phyloP scores from a whole-genome alignment of 2,888 invertebrate species.

The Alloplasta piceator region DNA sequence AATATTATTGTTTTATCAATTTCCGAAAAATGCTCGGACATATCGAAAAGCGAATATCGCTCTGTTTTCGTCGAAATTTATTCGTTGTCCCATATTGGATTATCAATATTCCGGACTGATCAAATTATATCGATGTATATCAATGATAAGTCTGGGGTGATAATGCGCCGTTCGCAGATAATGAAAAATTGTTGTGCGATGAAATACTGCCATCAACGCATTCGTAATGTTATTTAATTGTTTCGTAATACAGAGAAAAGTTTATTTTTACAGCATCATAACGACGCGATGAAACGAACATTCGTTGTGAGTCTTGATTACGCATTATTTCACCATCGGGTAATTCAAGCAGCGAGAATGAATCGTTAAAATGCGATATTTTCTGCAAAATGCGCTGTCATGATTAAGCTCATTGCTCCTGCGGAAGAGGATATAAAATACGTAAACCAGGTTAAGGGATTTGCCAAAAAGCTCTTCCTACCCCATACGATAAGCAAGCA shows the following conservation, averaged over 20 bases:
- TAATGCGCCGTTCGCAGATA: background rate
- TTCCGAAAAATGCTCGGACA: background rate
- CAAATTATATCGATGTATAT: background rate
- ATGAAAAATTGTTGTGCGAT: constrained; percentile 1
- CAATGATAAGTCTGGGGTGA: background rate
- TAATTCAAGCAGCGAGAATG: background rate
- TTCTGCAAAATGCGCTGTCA: constrained; percentile 18
- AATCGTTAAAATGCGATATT: constrained; percentile 37
- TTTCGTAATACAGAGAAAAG: background rate
- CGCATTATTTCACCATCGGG: constrained; percentile 15
- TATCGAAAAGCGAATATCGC: background rate
- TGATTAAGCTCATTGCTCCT: constrained; percentile 17
- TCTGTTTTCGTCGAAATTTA: background rate
- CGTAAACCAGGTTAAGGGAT: constrained; percentile 55
- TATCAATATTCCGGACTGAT: background rate
- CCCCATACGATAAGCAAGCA: constrained; percentile 9
- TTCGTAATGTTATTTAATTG: constrained; percentile 14
- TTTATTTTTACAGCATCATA: background rate
- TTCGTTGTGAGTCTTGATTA: background rate
- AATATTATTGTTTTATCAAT: background rate
- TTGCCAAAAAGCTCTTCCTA: constrained; percentile 37
- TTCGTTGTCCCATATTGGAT: background rate
- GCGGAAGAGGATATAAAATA: constrained; percentile 43
- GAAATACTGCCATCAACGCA: background rate
- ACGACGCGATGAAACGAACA: background rate